Evolutionary conservation across 2,888 invertebrate genomes (phyloP).

Genomic region (Aleiodes alternator): DNA sequence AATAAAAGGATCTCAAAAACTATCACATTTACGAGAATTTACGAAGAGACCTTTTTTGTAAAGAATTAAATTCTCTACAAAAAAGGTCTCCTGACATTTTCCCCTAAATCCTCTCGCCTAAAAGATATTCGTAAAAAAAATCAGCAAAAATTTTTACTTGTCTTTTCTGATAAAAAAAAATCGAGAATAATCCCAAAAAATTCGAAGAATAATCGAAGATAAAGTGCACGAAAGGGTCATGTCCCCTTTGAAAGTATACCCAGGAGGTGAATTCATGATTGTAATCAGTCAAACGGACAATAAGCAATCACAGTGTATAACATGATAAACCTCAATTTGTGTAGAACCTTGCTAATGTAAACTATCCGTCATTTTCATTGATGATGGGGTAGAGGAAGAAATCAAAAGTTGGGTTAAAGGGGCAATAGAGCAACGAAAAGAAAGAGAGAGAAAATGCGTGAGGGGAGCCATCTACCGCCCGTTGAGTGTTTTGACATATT

Average conservation of each 20-base stretch:
- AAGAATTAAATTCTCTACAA: too few species aligned
- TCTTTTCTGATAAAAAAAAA: too few species aligned
- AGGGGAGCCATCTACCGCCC: constrained; percentile 53
- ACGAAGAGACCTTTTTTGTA: too few species aligned
- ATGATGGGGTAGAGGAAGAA: constrained; percentile 21
- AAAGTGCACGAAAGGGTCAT: background rate
- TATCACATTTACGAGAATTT: too few species aligned
- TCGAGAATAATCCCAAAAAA: background rate
- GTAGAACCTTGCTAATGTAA: background rate
- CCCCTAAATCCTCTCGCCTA: too few species aligned
- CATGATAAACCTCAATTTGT: constrained; percentile 1
- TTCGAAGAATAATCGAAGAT: background rate
- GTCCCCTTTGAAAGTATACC: background rate
- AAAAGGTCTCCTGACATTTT: too few species aligned
- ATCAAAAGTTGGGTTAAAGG: constrained; percentile 5
- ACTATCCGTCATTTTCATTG: constrained; percentile 16
- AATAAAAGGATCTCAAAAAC: too few species aligned
- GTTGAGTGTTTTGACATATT: constrained; percentile 62
- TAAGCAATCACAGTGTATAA: constrained; percentile 29
- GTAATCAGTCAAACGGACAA: constrained; percentile 3
- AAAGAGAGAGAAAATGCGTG: constrained; percentile 3
- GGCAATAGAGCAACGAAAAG: background rate
- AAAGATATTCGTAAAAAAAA: too few species aligned
- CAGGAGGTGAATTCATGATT: background rate
- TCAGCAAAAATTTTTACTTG: too few species aligned